Base-by-base conservation (phyloP, 2,888 invertebrate genomes). In the Hypsopygia costalis region DNA sequence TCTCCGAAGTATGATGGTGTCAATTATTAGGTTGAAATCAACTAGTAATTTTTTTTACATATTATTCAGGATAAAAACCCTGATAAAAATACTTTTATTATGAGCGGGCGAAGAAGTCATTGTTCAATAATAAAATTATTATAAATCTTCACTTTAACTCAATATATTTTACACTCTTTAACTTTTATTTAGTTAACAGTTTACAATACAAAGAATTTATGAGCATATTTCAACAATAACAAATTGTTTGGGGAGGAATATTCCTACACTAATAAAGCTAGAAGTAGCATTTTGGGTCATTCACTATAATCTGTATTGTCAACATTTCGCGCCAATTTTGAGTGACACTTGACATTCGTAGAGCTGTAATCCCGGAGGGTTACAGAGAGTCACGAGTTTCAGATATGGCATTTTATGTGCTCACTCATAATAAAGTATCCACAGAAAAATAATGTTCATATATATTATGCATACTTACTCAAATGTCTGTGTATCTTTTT, bases 331-430 rank as follows among this genome's bases (percentile, higher is more conserved):
- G 60, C 53, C 57, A 52, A 63, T 63, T 64, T 65, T 78, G 86
- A 86, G 81, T 87, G 87, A 87, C 87, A 86, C 87, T 88, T 88
- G 87, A 88, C 87, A 71, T 83, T 69, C 62, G 64, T 50, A 20
- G 55, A 67, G 55, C 54, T 57, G 46, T 73, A 74, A 81, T 81
- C 77, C 74, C 51, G 46, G 12, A 45, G 56, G 56, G 52, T 41
- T 48, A 45, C 41, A 31, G 1, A 33, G 40, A 49, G 39, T 1
- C 39, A 12, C 22, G 6, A 11, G 4, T 1, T 12, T n/a, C 67
- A 62, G 82, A 82, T 67, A 49, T 45, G 82, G 69, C 43, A 64
- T 32, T 28, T 20, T 28, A 27, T n/a, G n/a, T 30, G 30, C 30
- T 30, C 11, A 11, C 6, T 3, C 16, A 16, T 16, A 16, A 16